Evolutionary conservation across 2,113 vertebrate species (phyloP).

Genomic region (Sander vitreus): DNA sequence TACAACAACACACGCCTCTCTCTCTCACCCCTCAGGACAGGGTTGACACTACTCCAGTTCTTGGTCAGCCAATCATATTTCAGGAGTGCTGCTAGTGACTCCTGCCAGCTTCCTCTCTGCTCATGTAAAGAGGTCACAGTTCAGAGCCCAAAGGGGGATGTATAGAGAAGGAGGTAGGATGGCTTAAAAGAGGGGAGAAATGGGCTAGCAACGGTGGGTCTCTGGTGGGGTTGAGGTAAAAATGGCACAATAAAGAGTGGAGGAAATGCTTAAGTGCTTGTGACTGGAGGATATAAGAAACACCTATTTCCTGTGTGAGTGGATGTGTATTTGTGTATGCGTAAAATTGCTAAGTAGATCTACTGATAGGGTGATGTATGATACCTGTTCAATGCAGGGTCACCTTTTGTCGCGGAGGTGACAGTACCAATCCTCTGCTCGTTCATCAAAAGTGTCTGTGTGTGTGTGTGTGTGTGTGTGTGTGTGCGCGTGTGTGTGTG

Average conservation of each 20-base stretch:
- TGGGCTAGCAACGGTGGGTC: constrained; percentile 21
- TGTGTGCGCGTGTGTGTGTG: constrained; percentile 17
- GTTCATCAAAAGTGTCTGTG: constrained; percentile 57
- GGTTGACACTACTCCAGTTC: constrained; percentile 22
- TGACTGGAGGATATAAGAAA: constrained; percentile 47
- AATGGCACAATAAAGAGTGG: constrained; percentile 35
- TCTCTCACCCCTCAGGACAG: constrained; percentile 32
- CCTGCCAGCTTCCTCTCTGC: constrained; percentile 27
- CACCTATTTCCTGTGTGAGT: constrained; percentile 33
- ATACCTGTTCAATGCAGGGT: constrained; percentile 54
- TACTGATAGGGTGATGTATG: constrained; percentile 68
- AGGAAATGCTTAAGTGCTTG: constrained; percentile 22
- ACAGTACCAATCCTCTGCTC: constrained; percentile 53
- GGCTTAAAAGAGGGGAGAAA: constrained; percentile 16
- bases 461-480: constrained; percentile 6
- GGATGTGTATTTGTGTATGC: constrained; percentile 22
- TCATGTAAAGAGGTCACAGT: constrained; percentile 55
- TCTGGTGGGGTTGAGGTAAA: constrained; percentile 2
- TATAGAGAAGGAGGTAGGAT: constrained; percentile 11
- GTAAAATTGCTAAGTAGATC: constrained; percentile 36
- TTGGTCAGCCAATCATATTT: constrained; percentile 51
- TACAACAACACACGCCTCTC: background rate
- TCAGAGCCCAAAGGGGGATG: constrained; percentile 34
- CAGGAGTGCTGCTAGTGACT: constrained; percentile 6
- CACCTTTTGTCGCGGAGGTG: constrained; percentile 50